Evolutionary conservation across 2,888 invertebrate species (phyloP).

Genomic region (Perithous albicinctus): DNA sequence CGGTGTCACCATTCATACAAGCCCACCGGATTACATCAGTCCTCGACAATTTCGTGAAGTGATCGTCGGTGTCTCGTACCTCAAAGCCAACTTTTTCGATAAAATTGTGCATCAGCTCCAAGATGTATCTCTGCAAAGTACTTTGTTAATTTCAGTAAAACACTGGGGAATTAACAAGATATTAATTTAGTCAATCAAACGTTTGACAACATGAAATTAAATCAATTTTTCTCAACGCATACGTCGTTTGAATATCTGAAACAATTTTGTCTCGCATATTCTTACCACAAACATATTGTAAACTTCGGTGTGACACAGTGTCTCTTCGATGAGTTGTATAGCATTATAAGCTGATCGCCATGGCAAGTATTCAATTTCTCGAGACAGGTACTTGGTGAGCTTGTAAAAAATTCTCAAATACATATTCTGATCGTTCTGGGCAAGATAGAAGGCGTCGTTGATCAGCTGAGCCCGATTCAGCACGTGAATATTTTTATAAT

Average conservation of each 20-base stretch:
- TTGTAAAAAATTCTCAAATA: conserved; percentile 84
- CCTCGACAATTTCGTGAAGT: conserved; percentile 75
- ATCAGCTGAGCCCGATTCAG: conserved; percentile 86
- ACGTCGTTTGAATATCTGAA: too few relatives aligned
- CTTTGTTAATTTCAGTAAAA: not conserved
- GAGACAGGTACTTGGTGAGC: conserved; percentile 87
- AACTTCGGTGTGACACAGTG: not conserved
- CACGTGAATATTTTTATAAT: conserved; percentile 78
- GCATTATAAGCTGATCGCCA: conserved; percentile 86
- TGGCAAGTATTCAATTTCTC: conserved; percentile 89
- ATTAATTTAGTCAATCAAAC: too few relatives aligned
- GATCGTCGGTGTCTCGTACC: conserved; percentile 72
- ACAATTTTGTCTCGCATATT: not conserved
- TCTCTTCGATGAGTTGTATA: not conserved
- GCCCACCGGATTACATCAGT: conserved; percentile 79
- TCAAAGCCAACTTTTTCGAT: conserved; percentile 76
- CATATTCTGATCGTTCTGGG: conserved; percentile 78
- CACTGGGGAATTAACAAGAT: not conserved
- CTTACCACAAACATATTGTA: conserved; percentile 39
- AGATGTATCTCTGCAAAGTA: conserved; percentile 73
- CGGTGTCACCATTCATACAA: conserved; percentile 80
- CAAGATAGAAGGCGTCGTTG: conserved; percentile 84
- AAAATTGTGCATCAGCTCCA: conserved; percentile 75
- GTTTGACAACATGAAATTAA: too few relatives aligned
- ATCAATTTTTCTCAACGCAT: too few relatives aligned